Percentiles rank a stretch among this genome's conserved stretches.
Conservation (phyloP, 2,113 vertebrate genomes). For the Brachirus orientalis region DNA sequence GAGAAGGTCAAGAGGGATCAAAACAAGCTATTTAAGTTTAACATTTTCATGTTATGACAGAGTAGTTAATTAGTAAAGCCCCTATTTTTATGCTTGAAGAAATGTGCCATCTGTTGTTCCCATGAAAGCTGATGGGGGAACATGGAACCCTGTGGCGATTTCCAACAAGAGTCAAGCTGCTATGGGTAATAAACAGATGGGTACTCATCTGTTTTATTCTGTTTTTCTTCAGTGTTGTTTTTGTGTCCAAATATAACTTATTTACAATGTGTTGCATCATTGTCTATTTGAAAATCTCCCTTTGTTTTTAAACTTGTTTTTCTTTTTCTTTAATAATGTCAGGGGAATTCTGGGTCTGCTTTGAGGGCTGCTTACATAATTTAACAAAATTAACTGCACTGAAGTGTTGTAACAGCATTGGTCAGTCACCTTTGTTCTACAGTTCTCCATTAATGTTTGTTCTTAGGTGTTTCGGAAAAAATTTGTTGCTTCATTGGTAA, state of each 20-base stretch:
- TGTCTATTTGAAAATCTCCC: constrained; percentile 8
- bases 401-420: too few species aligned
- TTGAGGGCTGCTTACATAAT: background rate
- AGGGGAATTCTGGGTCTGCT: background rate
- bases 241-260: background rate
- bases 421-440: too few species aligned
- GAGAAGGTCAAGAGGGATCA: constrained; percentile 4
- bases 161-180: constrained; percentile 32
- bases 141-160: constrained; percentile 5
- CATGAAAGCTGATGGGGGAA: constrained; percentile 41
- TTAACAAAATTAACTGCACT: too few species aligned
- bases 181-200: constrained; percentile 50
- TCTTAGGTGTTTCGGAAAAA: too few species aligned
- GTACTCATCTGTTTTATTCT: constrained; percentile 32
- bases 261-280: constrained; percentile 36
- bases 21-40: constrained; percentile 38
- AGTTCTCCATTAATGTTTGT: too few species aligned
- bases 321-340: background rate
- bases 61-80: constrained; percentile 24
- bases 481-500: too few species aligned
- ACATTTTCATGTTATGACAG: constrained; percentile 60
- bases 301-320: background rate
- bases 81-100: constrained; percentile 34
- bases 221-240: constrained; percentile 43
- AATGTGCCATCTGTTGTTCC: constrained; percentile 59